A percentile compares a stretch with the other conserved stretches of the same genome.
Evolutionary conservation across 2,113 vertebrate genomes (phyloP).

Genomic region (Xenopus laevis): DNA sequence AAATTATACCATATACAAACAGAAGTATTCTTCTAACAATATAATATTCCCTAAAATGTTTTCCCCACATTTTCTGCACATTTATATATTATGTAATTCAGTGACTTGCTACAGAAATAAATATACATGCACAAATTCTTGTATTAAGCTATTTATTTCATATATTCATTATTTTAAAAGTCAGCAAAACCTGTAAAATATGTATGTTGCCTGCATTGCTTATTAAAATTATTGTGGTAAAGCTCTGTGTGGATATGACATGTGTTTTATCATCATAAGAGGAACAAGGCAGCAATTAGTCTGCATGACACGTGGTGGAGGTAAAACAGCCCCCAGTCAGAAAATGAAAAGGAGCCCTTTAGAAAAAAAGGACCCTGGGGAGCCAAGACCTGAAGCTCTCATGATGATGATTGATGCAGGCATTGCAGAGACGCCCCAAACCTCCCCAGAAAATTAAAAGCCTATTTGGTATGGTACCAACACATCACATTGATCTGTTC

Average conservation of each 20-base stretch:
- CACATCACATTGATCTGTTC: constrained; percentile 60
- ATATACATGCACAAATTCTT: background rate
- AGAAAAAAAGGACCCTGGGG: constrained; percentile 72
- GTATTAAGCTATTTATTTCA: background rate
- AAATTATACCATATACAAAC: background rate
- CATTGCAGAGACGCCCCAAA: constrained; percentile 80
- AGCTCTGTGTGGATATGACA: constrained; percentile 53
- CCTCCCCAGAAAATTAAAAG: constrained; percentile 94
- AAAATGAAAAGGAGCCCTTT: constrained; percentile 55
- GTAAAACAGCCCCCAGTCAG: constrained; percentile 54
- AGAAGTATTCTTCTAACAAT: background rate
- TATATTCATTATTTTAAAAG: background rate
- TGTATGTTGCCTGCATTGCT: constrained; percentile 3
- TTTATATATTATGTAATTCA: background rate
- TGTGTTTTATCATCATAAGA: constrained; percentile 58
- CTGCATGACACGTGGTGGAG: constrained; percentile 52
- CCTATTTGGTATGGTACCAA: constrained; percentile 93
- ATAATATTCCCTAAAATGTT: background rate
- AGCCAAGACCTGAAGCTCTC: constrained; percentile 62
- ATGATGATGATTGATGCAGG: constrained; percentile 88
- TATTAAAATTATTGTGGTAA: constrained; percentile 48
- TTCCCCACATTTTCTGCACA: background rate
- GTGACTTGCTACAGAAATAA: background rate
- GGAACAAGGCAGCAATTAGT: constrained; percentile 61
- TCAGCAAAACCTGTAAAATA: background rate